Base-by-base conservation (phyloP, 2,888 invertebrate species). In the Nycteola revayana region DNA sequence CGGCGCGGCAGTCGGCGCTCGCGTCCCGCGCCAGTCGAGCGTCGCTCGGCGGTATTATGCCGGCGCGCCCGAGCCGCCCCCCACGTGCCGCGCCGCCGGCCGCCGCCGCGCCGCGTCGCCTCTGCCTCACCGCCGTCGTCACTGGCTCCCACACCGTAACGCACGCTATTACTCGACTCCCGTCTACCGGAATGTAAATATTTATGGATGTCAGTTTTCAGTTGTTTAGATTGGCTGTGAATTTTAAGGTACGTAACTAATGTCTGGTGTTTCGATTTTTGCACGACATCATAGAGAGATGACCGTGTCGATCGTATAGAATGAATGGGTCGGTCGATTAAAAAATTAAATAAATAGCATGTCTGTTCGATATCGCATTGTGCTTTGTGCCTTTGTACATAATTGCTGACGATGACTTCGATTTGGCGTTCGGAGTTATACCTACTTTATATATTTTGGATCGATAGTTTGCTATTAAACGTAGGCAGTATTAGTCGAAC, bases 131-230 rank as follows among this genome's bases (percentile, higher is more conserved):
- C 61, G 60, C 62, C 55, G 63, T 59, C 60, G 57, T 52, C 62
- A 54, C 37, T 48, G 44, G 53, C 68, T 61, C 71, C 59, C 66
- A 63, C 62, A 67, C 64, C 71, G 61, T 70, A 76, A 69, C 75
- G 69, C 73, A 77, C 73, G 70, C 74, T 71, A 72, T 71, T 69
- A 75, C 76, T 70, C 75, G 69, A 72, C 75, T 71, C 72, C 70
- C 80, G 69, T 75, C 76, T 70, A 65, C 69, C 79, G 76, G 74
- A 85, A 85, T 86, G 87, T 87, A 87, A 87, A 87, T 86, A 87
- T 86, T 86, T 87, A 87, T 83, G 85, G 86, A 86, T 86, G 86
- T 84, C 86, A 86, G 83, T 85, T 85, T 86, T 84, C 82, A 83
- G 82, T 86, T 86, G 83, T 86, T 87, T 86, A 86, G 84, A 86